Conservation (phyloP, 2,797 vertebrate species). For the Ataeniobius toweri region DNA sequence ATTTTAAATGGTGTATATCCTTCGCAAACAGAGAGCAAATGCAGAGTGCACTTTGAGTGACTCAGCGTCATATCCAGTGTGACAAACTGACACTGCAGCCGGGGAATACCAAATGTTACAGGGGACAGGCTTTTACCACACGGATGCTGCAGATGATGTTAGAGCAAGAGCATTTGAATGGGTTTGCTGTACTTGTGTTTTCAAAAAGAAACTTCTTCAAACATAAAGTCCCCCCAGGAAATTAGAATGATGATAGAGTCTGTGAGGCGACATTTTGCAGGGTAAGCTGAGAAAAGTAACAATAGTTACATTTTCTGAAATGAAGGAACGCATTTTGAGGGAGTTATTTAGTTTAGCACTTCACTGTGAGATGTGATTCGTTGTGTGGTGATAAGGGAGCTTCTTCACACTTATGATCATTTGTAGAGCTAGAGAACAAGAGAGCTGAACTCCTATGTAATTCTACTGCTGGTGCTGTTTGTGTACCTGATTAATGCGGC, state of each 20-base stretch:
- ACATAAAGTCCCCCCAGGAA: constrained; percentile 52
- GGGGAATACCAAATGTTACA: constrained; percentile 43
- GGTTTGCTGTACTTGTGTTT: constrained; percentile 27
- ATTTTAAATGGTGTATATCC: constrained; percentile 58
- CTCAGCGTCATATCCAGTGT: constrained; percentile 46
- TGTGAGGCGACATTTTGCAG: constrained; percentile 50
- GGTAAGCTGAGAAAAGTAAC: constrained; percentile 52
- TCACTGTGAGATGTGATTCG: constrained; percentile 47
- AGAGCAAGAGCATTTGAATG: constrained; percentile 31
- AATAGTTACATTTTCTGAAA: constrained; percentile 44
- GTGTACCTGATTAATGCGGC: constrained; percentile 8
- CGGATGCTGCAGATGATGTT: constrained; percentile 14
- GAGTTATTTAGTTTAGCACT: constrained; percentile 45
- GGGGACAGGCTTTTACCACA: constrained; percentile 47
- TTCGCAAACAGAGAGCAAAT: constrained; percentile 47
- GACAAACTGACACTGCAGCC: constrained; percentile 45
- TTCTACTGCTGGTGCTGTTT: constrained; percentile 12
- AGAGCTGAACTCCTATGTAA: neutral
- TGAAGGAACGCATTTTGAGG: constrained; percentile 25
- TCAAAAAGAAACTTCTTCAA: constrained; percentile 39
- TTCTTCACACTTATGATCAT: constrained; percentile 37
- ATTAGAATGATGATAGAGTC: constrained; percentile 57
- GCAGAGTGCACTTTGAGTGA: constrained; percentile 40
- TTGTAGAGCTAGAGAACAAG: constrained; percentile 18
- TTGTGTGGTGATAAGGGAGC: constrained; percentile 33